Percentiles rank a stretch among this genome's conserved stretches.
phyloP scores from a whole-genome alignment of 2,888 invertebrate genomes.

The Caenorhabditis parvicauda region DNA sequence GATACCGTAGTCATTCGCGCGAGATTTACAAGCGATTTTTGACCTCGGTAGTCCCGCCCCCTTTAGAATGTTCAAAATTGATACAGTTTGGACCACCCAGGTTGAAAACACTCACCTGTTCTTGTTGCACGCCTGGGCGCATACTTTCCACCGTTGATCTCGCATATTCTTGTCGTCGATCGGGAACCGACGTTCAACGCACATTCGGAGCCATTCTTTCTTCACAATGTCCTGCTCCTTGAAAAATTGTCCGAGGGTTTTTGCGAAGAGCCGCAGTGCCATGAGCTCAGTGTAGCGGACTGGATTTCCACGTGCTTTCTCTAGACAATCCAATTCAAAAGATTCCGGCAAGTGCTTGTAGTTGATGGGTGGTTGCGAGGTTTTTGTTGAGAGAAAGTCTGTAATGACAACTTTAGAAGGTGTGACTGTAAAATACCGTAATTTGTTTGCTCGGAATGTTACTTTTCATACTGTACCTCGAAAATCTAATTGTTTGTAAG shows the following conservation, averaged over 20 bases:
- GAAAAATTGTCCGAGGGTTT: constrained; percentile 30
- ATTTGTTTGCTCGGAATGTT: too few relatives aligned
- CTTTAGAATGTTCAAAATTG: background rate
- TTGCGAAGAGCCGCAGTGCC: constrained; percentile 37
- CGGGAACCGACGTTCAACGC: constrained; percentile 41
- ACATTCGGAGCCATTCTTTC: constrained; percentile 45
- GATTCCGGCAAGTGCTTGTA: constrained; percentile 30
- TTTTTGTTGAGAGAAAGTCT: constrained; percentile 1
- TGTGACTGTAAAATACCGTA: too few relatives aligned
- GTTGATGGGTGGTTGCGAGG: constrained; percentile 12
- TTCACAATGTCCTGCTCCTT: constrained; percentile 40
- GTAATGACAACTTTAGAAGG: too few relatives aligned
- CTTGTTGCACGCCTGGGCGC: constrained; percentile 39
- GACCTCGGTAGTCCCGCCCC: too few relatives aligned
- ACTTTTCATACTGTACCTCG: too few relatives aligned
- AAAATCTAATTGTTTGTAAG: too few relatives aligned
- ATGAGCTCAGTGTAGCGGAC: constrained; percentile 44
- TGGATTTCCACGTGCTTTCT: constrained; percentile 27
- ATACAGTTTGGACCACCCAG: too few relatives aligned
- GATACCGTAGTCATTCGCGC: too few relatives aligned
- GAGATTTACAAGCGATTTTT: too few relatives aligned
- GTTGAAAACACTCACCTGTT: constrained; percentile 16
- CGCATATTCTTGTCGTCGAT: constrained; percentile 31
- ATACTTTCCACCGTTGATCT: constrained; percentile 43
- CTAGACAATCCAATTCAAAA: constrained; percentile 31